Evolutionary conservation across 92 coral and sea anemone genomes (phyloP), one percentile per base, ranked within the genome.

Genomic region (Parazoanthus atlanticus): DNA sequence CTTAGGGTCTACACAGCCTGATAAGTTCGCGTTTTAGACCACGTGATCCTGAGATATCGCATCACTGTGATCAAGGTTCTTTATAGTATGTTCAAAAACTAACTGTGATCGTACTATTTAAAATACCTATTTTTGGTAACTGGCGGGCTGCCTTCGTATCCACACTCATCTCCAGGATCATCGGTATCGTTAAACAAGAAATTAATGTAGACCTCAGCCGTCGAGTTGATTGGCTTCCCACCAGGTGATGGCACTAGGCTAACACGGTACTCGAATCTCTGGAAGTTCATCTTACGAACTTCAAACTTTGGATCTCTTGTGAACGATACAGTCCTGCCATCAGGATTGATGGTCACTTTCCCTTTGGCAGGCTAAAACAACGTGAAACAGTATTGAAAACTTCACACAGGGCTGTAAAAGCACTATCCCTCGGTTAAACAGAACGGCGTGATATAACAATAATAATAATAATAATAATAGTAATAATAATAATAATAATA

Each of bases 331-430:
- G 95, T 90, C 56, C 80, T 86, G 32, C 94, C 94, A 56, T 93
- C 94, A 25, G 96, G 90, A 65, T 96, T 96, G 85, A 96, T 86
- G 21, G 86, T 88, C 3, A 94, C 94, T 31, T 88, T 88, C 21
- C 96, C 91, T 88, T 91, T 91, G 36, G 87, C 25, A 6, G 98
- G 96, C 98, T 96, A 81, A 89, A 49, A 61, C 26, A 84, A 58
- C 71, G 15, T 26, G 9, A 54, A 29, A 41, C 79, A 7, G 1
- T 11, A 46, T 46, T 46, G 12, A 46, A 2, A 46, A 46, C 49
- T 8, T 46, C 49, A 9, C 12, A 11, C 49, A 46, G 12, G 12
- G 49, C 12, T 46, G 49, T 46, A 46, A 46, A 46, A 46, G 12
- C 49, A 46, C 11, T 11, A 46, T 46, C 12, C 49, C 49, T 46